Conservation (phyloP, 2,888 invertebrate species). For the Drosophila colorata region DNA sequence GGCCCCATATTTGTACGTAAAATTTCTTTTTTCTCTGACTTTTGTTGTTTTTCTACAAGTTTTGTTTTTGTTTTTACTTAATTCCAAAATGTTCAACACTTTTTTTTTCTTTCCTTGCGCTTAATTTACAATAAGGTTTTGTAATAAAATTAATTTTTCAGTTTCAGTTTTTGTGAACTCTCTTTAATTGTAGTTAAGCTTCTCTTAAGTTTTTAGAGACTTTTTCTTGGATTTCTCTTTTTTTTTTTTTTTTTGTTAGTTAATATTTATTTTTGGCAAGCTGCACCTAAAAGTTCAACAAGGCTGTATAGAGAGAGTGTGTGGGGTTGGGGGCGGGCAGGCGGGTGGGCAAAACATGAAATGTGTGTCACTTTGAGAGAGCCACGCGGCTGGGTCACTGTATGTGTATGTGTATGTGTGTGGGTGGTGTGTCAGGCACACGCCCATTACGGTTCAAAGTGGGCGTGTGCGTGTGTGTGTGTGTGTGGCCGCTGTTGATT, state of each 20-base stretch:
- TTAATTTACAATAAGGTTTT: slow-evolving; percentile 83
- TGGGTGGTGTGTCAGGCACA: slow-evolving; percentile 17
- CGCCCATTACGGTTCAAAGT: slow-evolving; percentile 34
- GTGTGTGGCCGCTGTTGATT: slow-evolving; percentile 36
- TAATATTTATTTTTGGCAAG: slow-evolving; percentile 62
- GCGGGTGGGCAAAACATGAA: slow-evolving; percentile 37
- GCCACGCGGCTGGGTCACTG: slow-evolving; percentile 34
- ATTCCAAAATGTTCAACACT: slow-evolving; percentile 51
- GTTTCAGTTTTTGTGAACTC: slow-evolving; percentile 29
- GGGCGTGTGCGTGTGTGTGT: slow-evolving; percentile 27
- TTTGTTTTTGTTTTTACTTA: slow-evolving; percentile 42
- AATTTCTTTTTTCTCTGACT: slow-evolving; percentile 40
- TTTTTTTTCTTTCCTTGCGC: slow-evolving; percentile 44
- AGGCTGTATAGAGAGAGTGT: slow-evolving; percentile 34
- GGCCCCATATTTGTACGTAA: slow-evolving; percentile 82
- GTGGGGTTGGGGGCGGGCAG: slow-evolving; percentile 16
- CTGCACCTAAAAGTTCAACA: slow-evolving; percentile 63
- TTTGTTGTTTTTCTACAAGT: slow-evolving; percentile 81
- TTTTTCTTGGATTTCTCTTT: slow-evolving; percentile 20
- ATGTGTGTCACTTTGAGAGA: slow-evolving; percentile 50
- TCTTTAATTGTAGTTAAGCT: slow-evolving; percentile 17
- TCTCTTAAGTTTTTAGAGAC: slow-evolving; percentile 25
- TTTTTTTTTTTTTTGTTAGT: slow-evolving; percentile 5
- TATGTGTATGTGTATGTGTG: slow-evolving; percentile 12
- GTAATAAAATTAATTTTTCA: slow-evolving; percentile 67